Evolutionary conservation across 2,888 invertebrate species (phyloP), one percentile per base, ranked within the genome.

Genomic region (Cataglyphis albicans): DNA sequence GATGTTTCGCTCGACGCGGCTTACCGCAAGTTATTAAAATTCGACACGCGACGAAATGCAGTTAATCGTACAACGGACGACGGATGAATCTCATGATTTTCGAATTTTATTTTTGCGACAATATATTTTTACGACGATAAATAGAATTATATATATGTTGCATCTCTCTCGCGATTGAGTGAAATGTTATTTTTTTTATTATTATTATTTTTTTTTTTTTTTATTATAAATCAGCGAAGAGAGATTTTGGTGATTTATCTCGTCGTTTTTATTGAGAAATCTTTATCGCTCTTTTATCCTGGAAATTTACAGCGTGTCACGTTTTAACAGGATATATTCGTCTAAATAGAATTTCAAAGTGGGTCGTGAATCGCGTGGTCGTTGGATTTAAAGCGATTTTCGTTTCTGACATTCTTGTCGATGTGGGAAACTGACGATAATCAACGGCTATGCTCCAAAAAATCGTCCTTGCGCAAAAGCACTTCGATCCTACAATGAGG

Each of bases 321-420:
- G 32, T 68, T 76, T 76, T 68, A 68, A 78, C 48, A 52, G 78
- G 41, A 65, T 65, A 25, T 65, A 67, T 78, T 68, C 59, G 67
- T 82, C 35, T 65, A 82, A 82, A 80, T 82, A 41, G 82, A 68
- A 82, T 80, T 78, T 80, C 12, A 82, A 82, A 82, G 82, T 82
- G 52, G 82, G 59, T 80, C 80, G 82, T 48, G 64, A 67, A 52
- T 35, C 48, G 59, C 38, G 21, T 21, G 78, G 41, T 68, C 78
- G 70, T 65, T 48, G 67, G 76, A 67, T 80, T 80, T 80, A 61
- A 80, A 80, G 29, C 70, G 35, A 80, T 80, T 80, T 78, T 70
- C 59, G 70, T 78, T 57, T 76, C 78, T 80, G 72, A 80, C 72
- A 80, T 70, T 80, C 59, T 80, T 25, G 44, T 44, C 72, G 78